A percentile compares a stretch with the other conserved stretches of the same genome.
Conservation (phyloP, 2,888 invertebrate genomes). For the Mimachlamys varia region DNA sequence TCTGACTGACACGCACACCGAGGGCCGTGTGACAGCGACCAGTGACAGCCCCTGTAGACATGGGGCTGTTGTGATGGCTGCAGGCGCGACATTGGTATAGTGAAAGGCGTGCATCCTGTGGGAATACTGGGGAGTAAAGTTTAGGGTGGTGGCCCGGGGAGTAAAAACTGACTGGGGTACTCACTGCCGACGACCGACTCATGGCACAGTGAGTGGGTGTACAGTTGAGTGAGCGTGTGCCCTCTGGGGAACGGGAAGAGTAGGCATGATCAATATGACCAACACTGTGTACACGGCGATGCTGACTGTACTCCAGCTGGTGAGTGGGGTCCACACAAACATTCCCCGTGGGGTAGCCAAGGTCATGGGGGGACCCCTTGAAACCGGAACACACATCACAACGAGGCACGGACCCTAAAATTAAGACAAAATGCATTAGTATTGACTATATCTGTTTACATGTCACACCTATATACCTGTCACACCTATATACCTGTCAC, state of each 20-base stretch:
- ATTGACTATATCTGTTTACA: no score
- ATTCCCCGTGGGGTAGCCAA: slow-evolving; percentile 44
- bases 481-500: no score
- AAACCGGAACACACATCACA: slow-evolving; percentile 57
- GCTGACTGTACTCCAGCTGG: slow-evolving; percentile 67
- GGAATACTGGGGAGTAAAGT: slow-evolving; percentile 66
- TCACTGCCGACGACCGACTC: slow-evolving; percentile 55
- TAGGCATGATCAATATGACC: slow-evolving; percentile 70
- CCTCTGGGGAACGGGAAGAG: slow-evolving; percentile 63
- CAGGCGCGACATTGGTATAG: slow-evolving; percentile 52
- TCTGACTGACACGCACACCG: slow-evolving; percentile 38
- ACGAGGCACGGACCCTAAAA: slow-evolving; percentile 43
- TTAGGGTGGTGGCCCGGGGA: slow-evolving; percentile 53
- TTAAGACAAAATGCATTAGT: background rate
- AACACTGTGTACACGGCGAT: slow-evolving; percentile 76
- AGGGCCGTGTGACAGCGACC: slow-evolving; percentile 29
- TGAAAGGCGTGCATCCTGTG: slow-evolving; percentile 63
- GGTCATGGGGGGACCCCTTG: slow-evolving; percentile 39
- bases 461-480: no score
- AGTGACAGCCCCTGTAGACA: background rate
- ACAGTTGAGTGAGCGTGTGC: slow-evolving; percentile 66
- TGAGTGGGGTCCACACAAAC: slow-evolving; percentile 58
- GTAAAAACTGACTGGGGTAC: slow-evolving; percentile 61
- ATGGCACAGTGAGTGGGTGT: slow-evolving; percentile 63
- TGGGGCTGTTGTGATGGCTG: slow-evolving; percentile 25